Evolutionary conservation across 2,888 invertebrate genomes (phyloP), one percentile per base, ranked within the genome.

Genomic region (Uloborus plumipes): DNA sequence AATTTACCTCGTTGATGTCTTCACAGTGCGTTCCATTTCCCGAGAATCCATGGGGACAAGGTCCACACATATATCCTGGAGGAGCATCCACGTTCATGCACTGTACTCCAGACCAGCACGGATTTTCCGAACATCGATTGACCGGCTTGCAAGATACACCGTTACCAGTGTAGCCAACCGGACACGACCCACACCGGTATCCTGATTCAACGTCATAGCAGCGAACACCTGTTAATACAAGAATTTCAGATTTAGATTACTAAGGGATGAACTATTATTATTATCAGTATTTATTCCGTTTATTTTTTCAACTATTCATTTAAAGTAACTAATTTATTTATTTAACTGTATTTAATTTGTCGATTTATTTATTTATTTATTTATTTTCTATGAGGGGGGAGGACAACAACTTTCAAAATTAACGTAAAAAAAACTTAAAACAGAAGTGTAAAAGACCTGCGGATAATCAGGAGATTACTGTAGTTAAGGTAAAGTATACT

Each of bases 11-110:
- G 87, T 95, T 93, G 69, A 94, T 89, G 87, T 94, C 94, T 59
- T 89, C 91, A 88, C 95, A 95, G n/a, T 90, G 89, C 85, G 92
- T 91, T 4, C 95, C 95, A 88, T 95, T 92, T 53, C 95, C 95
- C 80, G 92, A 91, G 88, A 92, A 93, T 73, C 94, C 95, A 50
- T 89, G 86, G 11, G 95, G 95, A 89, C 95, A 95, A 3, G 92
- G 89, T n/a, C 93, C 95, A 89, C 94, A 95, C 39, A 87, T 92
- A 91, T 87, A 91, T 11, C 87, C 87, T 9, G 85, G 83, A 0
- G 91, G 87, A 39, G 90, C 90, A 11, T 91, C 90, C 0, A 93
- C 92, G 87, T 93, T 92, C 86, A 90, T 90, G 88, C 93, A 93
- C 81, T 90, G 90, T 61, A 93, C 93, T 64, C 92, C 92, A 87